Evolutionary conservation across 2,888 invertebrate genomes (phyloP), one percentile per base, ranked within the genome.

Genomic region (Drosophila recens): DNA sequence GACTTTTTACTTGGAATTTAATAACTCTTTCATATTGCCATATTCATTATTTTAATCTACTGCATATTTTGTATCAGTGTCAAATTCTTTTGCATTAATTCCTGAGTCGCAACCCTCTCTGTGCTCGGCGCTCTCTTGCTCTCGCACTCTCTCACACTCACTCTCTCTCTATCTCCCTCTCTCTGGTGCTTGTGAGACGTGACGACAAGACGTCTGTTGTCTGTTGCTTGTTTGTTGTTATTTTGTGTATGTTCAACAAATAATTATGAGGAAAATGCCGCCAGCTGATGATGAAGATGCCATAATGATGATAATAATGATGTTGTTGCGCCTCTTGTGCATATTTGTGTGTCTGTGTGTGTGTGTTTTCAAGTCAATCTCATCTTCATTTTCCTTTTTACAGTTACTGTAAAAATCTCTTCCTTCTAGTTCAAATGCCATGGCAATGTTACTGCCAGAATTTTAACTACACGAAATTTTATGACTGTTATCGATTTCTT

Each of bases 401-500:
- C 82, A 72, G 81, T 87, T 66, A 68, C 70, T 73, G 73, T 72
- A 73, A 74, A 83, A 78, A 71, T 54, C 40, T 62, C 57, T 67
- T 52, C 46, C 69, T 23, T 23, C 64, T 63, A 51, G 46, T 46
- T 6, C 30, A 30, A 42, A 46, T 51, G 45, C 48, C 38, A 63
- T 46, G 52, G 65, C 36, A 11, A 51, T 58, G 49, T 67, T 61
- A 72, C 42, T 61, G 49, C 34, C 61, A 65, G 72, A 71, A 73
- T 66, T 72, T 85, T 63, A 67, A 79, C 75, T 82, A 70, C 80
- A 72, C 65, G 72, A 82, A 76, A 62, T 84, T 83, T 79, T 71
- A 77, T 75, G 80, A 74, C 71, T 74, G 62, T 58, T 82, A 85
- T 83, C 86, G 83, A 88, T 83, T 64, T 64, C 48, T 56, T 46